Base-by-base conservation (phyloP, 2,113 vertebrate species). In the Seriola quinqueradiata region DNA sequence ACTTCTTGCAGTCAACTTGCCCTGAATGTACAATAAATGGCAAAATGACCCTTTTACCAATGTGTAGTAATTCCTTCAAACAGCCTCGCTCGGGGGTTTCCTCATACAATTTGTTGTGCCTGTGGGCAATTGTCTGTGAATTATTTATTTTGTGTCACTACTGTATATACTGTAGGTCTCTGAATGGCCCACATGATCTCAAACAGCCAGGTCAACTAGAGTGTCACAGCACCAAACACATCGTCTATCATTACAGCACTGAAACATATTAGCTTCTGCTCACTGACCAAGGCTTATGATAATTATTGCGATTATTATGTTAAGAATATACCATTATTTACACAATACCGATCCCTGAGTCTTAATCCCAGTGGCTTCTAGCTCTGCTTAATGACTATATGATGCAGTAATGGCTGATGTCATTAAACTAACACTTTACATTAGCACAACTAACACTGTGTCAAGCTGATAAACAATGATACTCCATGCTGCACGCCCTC, bases 61-160 rank as follows among this genome's bases (percentile, higher is more conserved):
- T 58, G 55, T 79, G 52, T 38, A 54, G 28, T 80, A 73, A 83
- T 67, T 77, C 72, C 42, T 77, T 65, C 64, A 63, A 70, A 73
- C 48, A 32, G 48, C 63, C 25, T 77, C 1, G 6, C 54, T 52
- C 34, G 3, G 64, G 68, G 21, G 40, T 59, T 66, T 66, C 58
- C 60, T 86, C 36, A 65, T 83, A 28, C 32, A 75, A 74, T 77
- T 50, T 82, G 28, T 50, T 78, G 44, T 5, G 14, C 16, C 61
- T 16, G 23, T 70, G 68, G 40, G 40, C 74, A 70, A 87, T 76
- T 81, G 75, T 75, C 69, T 55, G 50, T 81, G 74, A 86, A 84
- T 83, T 61, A 83, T 83, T 88, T 68, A 85, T 88, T 46, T 74
- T 64, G n/a, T 65, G 19, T 77, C 40, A 52, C 32, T 28, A 55